Percentiles rank a stretch among this genome's conserved stretches.
phyloP scores from a whole-genome alignment of 2,113 vertebrate species.

The Pungitius pungitius region DNA sequence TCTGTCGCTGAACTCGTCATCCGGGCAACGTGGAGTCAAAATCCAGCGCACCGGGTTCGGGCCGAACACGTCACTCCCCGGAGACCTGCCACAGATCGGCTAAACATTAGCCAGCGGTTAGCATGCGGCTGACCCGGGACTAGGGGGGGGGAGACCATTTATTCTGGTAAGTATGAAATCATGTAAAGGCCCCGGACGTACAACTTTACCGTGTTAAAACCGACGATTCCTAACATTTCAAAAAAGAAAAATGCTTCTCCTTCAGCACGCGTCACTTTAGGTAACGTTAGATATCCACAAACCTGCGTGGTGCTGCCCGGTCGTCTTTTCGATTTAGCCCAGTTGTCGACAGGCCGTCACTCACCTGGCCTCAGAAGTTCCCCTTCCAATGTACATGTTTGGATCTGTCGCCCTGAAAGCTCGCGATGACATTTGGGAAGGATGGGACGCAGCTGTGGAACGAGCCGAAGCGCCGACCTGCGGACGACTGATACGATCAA shows the following conservation, averaged over 20 bases:
- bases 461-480: conserved; percentile 1
- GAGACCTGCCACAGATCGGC: conserved; percentile 48
- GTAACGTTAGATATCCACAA: neutral
- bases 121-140: conserved; percentile 29
- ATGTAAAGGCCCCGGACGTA: neutral
- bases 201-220: neutral
- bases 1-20: neutral
- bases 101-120: conserved; percentile 48
- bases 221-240: neutral
- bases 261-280: neutral
- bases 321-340: neutral
- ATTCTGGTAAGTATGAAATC: conserved; percentile 37
- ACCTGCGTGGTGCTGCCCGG: neutral
- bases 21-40: conserved; percentile 19
- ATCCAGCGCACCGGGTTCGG: conserved; percentile 19
- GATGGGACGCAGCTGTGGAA: conserved; percentile 43
- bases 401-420: neutral
- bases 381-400: neutral
- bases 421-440: neutral
- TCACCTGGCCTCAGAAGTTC: neutral
- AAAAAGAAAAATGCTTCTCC: too few relatives aligned
- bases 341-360: neutral
- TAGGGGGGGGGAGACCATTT: neutral
- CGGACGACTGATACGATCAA: conserved; percentile 5
- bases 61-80: conserved; percentile 51